Conservation (phyloP, 2,113 vertebrate genomes). For the Nyctibius bracteatus region DNA sequence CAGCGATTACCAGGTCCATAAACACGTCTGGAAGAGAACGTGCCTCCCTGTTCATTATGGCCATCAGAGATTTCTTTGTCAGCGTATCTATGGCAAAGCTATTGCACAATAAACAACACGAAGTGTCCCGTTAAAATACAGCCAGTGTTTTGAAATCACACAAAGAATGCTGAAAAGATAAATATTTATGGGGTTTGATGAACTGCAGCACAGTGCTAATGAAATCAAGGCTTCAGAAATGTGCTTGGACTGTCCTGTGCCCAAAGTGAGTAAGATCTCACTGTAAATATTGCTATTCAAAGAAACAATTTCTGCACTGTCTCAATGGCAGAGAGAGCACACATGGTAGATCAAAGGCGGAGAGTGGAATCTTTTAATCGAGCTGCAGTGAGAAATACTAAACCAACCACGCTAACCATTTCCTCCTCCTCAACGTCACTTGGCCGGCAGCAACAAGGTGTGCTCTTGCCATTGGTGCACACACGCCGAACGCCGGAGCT, state of each 20-base stretch:
- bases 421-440: not conserved
- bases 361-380: not conserved
- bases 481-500: rapidly evolving
- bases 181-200: slow-evolving; percentile 48
- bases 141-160: not conserved
- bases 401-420: rapidly evolving
- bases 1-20: not conserved
- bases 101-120: not conserved
- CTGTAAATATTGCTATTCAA: not conserved
- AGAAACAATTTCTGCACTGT: not conserved
- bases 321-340: not conserved
- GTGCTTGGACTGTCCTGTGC: not conserved
- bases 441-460: not conserved
- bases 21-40: not conserved
- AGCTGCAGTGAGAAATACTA: not conserved
- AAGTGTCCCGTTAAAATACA: not conserved
- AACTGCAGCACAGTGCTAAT: slow-evolving; percentile 21
- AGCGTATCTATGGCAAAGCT: not conserved
- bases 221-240: slow-evolving; percentile 3
- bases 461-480: rapidly evolving
- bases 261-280: not conserved
- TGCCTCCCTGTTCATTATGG: not conserved
- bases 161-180: slow-evolving; percentile 7
- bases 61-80: not conserved
- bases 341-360: not conserved